Evolutionary conservation across 1,140 invertebrate genomes (phyloP).

Genomic region (Hylyphantes graminicola): DNA sequence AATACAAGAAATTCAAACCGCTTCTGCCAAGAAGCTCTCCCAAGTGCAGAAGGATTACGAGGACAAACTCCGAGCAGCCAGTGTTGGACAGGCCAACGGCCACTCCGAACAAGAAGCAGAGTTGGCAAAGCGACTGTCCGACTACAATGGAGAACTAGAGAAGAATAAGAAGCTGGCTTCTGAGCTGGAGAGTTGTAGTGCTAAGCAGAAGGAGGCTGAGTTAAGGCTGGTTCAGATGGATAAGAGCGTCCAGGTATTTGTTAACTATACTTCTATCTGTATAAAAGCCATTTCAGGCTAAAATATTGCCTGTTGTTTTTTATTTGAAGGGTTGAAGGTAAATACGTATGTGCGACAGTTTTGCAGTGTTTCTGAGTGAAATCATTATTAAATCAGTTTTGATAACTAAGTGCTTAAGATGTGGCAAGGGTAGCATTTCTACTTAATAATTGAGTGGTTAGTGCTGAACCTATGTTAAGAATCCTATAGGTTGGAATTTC

Average conservation of each 20-base stretch:
- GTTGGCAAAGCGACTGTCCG: constrained; percentile 18
- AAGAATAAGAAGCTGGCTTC: constrained; percentile 35
- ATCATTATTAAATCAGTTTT: no score
- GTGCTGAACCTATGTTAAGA: no score
- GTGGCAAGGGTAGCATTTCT: no score
- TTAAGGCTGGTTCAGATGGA: constrained; percentile 19
- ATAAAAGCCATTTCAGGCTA: no score
- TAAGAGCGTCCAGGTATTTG: constrained; percentile 22
- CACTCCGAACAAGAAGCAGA: constrained; percentile 33
- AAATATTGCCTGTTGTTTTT: no score
- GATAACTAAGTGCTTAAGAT: no score
- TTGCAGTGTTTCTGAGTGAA: no score
- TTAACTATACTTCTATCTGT: no score
- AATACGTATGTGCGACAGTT: no score
- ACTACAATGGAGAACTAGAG: constrained; percentile 49
- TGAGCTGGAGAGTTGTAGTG: constrained; percentile 22
- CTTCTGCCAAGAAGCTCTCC: constrained; percentile 9
- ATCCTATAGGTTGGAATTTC: no score
- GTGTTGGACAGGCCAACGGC: background rate
- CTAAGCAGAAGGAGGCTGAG: constrained; percentile 18
- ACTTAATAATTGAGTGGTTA: no score
- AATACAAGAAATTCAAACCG: constrained; percentile 53
- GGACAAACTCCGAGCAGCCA: constrained; percentile 12
- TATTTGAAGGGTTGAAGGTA: no score
- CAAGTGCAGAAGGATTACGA: constrained; percentile 21